These are phyloP conservation scores for Ditula angustiorana DNA, from an alignment of 2,888 invertebrate species.

Conservation along the genomic window DNA sequence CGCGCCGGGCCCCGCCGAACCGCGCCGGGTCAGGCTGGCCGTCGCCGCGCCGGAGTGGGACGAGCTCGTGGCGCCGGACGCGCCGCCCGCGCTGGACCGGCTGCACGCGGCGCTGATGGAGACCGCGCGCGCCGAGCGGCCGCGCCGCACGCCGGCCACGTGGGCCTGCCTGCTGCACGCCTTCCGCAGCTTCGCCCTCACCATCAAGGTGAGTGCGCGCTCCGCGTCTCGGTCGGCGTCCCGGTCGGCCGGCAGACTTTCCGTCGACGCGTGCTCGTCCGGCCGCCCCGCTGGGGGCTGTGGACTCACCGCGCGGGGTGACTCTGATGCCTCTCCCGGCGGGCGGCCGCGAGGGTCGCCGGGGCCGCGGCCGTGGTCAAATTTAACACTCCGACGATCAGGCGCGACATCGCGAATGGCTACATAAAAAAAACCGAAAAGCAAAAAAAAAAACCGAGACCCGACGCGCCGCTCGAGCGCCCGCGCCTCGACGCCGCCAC, in stretches of 20 bases:
- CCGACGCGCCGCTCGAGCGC: too few relatives aligned
- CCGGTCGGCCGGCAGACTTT: constrained; percentile 7
- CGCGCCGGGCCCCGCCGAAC: neutral
- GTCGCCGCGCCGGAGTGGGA: constrained; percentile 67
- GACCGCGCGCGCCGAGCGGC: constrained; percentile 56
- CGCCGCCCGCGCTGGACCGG: constrained; percentile 53
- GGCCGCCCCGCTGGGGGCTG: too few relatives aligned
- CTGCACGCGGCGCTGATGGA: constrained; percentile 59
- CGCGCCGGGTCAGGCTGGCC: constrained; percentile 50
- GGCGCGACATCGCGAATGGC: too few relatives aligned
- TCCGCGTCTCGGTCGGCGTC: neutral
- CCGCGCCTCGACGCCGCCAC: neutral
- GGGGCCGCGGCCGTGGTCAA: too few relatives aligned
- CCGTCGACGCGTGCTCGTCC: neutral
- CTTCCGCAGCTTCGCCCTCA: constrained; percentile 63
- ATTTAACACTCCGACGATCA: too few relatives aligned
- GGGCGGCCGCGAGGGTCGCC: too few relatives aligned
- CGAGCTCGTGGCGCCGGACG: too few relatives aligned
- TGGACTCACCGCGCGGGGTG: too few relatives aligned
- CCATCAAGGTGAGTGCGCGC: constrained; percentile 62
- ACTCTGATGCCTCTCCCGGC: too few relatives aligned
- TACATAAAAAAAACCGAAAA: too few relatives aligned
- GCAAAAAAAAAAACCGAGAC: too few relatives aligned
- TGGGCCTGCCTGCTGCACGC: constrained; percentile 67
- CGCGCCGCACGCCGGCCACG: constrained; percentile 56